phyloP scores from a whole-genome alignment of 2,888 invertebrate species.

The Cryptosula pallasiana region DNA sequence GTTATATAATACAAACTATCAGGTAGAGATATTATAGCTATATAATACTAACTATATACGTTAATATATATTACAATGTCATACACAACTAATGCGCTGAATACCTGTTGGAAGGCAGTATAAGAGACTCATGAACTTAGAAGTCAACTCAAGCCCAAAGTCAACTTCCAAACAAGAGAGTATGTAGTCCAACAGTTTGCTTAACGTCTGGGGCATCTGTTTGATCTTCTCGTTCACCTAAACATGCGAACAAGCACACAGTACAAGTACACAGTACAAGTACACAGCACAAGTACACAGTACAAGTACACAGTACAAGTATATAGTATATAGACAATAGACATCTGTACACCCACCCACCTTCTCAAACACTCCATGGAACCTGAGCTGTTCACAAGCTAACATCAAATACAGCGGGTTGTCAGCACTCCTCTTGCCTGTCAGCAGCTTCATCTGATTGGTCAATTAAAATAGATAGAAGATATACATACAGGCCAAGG shows the following conservation, averaged over 20 bases:
- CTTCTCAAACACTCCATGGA: constrained; percentile 51
- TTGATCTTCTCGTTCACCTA: constrained; percentile 46
- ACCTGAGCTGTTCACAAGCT: constrained; percentile 54
- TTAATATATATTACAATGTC: no score
- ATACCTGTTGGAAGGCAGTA: constrained; percentile 44
- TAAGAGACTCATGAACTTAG: constrained; percentile 39
- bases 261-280: no score
- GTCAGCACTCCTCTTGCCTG: constrained; percentile 52
- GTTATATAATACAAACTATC: no score
- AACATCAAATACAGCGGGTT: constrained; percentile 51
- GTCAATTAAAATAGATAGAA: no score
- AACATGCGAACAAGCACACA: constrained; percentile 20
- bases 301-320: no score
- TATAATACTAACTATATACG: no score
- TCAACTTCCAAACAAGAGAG: constrained; percentile 45
- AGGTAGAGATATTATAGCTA: no score
- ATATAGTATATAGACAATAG: background rate
- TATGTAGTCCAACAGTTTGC: constrained; percentile 43
- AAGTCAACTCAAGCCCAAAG: constrained; percentile 36
- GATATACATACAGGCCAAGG: no score
- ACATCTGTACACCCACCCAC: constrained; percentile 31
- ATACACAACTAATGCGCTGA: no score
- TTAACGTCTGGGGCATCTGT: constrained; percentile 45
- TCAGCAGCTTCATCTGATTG: constrained; percentile 51
- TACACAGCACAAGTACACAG: no score